Evolutionary conservation across 1,140 invertebrate genomes (phyloP), one percentile per base, ranked within the genome.

Genomic region (Drosophila pseudoobscura): DNA sequence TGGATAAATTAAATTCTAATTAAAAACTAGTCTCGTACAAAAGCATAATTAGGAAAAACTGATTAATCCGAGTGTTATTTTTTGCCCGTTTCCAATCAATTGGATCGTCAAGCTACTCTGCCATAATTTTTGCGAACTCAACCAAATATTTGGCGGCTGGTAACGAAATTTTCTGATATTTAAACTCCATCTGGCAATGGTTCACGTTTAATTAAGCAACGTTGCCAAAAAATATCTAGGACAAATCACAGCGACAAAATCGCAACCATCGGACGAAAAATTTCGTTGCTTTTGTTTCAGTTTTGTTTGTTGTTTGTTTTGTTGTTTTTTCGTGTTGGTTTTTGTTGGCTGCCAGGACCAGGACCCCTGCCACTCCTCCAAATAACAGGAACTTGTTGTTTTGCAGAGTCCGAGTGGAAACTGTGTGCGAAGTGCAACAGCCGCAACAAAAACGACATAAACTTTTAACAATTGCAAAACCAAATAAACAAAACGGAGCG

Each of bases 381-480:
- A 69, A 69, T 31, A 69, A 68, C 44, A 80, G 80, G 80, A 63
- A 78, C 59, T 70, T 52, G 64, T 69, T 69, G 66, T 69, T 22
- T 58, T 41, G 44, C 45, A 20, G 50, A 47, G 45, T 51, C 51
- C 56, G 56, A 73, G 76, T 73, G 77, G 50, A 70, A 87, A 70
- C 61, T 46, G 77, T 85, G 74, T 80, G 73, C 80, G 58, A 87
- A 85, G 87, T 80, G 80, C 82, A 87, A 73, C 64, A 82, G 83
- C 74, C 73, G 69, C 74, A 85, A 80, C 82, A 85, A 85, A 85
- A 85, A 78, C 75, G 58, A 73, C 65, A 73, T 82, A 82, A 85
- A 85, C 82, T 88, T 82, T 88, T 58, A 88, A 85, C 78, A 82
- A 88, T 85, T 75, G 75, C 69, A 78, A 82, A 87, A 85, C 85